Percentiles rank a stretch among this genome's conserved stretches.
Evolutionary conservation across 2,888 invertebrate genomes (phyloP).

Genomic region (Mechanitis mazaeus): DNA sequence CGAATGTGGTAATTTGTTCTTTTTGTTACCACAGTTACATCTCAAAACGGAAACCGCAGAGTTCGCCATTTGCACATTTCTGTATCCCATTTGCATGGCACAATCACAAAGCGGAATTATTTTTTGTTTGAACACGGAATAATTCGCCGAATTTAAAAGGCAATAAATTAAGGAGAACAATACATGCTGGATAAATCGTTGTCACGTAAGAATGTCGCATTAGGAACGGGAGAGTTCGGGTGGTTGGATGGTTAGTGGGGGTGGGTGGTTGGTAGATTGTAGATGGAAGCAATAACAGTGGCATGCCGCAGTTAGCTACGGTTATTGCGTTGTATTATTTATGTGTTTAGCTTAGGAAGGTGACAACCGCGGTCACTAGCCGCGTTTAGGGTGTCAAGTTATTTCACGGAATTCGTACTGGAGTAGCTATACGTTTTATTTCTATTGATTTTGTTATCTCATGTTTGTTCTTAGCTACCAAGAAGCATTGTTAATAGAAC

Average conservation of each 20-base stretch:
- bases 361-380: constrained; percentile 44
- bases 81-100: constrained; percentile 22
- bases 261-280: constrained; percentile 29
- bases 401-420: constrained; percentile 15
- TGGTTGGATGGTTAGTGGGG: constrained; percentile 21
- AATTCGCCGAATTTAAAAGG: constrained; percentile 59
- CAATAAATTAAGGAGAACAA: constrained; percentile 70
- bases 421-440: neutral
- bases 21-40: constrained; percentile 15
- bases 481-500: neutral
- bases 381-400: constrained; percentile 17
- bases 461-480: neutral
- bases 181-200: constrained; percentile 73
- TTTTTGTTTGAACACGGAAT: constrained; percentile 55
- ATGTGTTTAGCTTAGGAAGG: constrained; percentile 50
- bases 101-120: constrained; percentile 34
- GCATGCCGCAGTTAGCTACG: constrained; percentile 64
- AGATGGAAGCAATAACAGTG: constrained; percentile 60
- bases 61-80: constrained; percentile 22
- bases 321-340: constrained; percentile 71
- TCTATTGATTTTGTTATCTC: neutral
- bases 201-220: constrained; percentile 75
- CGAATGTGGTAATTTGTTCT: constrained; percentile 14
- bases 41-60: constrained; percentile 19
- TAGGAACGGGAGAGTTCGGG: constrained; percentile 41